Evolutionary conservation across 2,797 vertebrate species (phyloP).

Genomic region (Oreochromis mossambicus): DNA sequence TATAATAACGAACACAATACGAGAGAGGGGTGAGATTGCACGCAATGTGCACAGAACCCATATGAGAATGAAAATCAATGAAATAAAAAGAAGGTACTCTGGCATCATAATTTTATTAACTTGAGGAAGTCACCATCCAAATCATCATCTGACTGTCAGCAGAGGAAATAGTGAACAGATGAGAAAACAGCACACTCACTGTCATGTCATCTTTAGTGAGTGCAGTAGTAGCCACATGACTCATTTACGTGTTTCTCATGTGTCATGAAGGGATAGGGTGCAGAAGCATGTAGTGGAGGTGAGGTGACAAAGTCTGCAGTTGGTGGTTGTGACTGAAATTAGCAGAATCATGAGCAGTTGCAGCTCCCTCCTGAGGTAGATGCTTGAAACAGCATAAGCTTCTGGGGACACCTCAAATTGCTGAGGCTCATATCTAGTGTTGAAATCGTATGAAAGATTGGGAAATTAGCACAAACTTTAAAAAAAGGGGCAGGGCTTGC

Average conservation of each 20-base stretch:
- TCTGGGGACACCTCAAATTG: not conserved
- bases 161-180: not conserved
- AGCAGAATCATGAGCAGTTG: conserved; percentile 54
- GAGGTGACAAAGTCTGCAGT: conserved; percentile 39
- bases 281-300: not conserved
- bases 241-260: not conserved
- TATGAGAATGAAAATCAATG: not conserved
- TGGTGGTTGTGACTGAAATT: not conserved
- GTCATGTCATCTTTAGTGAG: not conserved
- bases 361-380: conserved; percentile 74
- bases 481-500: not conserved
- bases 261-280: not conserved
- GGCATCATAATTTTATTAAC: not conserved
- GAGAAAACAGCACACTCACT: not conserved
- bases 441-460: not conserved
- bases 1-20: not conserved
- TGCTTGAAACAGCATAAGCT: conserved; percentile 52
- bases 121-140: not conserved
- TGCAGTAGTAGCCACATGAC: not conserved
- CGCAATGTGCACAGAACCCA: not conserved
- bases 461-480: not conserved
- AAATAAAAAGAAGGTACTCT: not conserved
- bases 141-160: not conserved
- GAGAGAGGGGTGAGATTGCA: not conserved
- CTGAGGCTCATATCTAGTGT: not conserved